Evolutionary conservation across 2,113 vertebrate genomes (phyloP).

Genomic region (Scomber colias): DNA sequence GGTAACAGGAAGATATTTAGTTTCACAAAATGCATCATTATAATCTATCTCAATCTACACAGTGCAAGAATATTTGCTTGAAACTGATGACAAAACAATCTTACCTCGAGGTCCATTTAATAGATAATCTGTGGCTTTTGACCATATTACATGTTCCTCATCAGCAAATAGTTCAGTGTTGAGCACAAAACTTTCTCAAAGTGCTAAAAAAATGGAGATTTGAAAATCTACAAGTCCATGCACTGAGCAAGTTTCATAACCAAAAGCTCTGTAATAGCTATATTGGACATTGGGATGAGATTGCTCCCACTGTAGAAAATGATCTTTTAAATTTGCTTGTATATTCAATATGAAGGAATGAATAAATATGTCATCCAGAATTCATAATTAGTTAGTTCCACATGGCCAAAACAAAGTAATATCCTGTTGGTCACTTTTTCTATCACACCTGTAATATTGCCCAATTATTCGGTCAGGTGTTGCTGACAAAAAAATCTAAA

Average conservation of each 20-base stretch:
- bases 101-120: not conserved
- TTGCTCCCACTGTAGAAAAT: not conserved
- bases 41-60: not conserved
- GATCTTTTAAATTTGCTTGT: not conserved
- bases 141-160: not conserved
- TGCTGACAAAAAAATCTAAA: too few species aligned
- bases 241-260: not conserved
- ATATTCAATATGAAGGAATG: not conserved
- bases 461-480: too few species aligned
- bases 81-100: not conserved
- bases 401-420: not conserved
- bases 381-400: not conserved
- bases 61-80: not conserved
- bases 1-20: not conserved
- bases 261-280: slow-evolving; percentile 1
- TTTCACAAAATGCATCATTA: not conserved
- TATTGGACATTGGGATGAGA: not conserved
- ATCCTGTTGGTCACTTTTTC: too few species aligned
- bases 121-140: not conserved
- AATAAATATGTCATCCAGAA: not conserved
- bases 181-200: too few species aligned
- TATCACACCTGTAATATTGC: too few species aligned
- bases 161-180: not conserved
- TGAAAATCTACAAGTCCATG: not conserved
- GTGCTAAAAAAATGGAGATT: not conserved